These are phyloP conservation scores for Dascyllus trimaculatus DNA, from an alignment of 2,113 vertebrate genomes.

Conservation along the genomic window DNA sequence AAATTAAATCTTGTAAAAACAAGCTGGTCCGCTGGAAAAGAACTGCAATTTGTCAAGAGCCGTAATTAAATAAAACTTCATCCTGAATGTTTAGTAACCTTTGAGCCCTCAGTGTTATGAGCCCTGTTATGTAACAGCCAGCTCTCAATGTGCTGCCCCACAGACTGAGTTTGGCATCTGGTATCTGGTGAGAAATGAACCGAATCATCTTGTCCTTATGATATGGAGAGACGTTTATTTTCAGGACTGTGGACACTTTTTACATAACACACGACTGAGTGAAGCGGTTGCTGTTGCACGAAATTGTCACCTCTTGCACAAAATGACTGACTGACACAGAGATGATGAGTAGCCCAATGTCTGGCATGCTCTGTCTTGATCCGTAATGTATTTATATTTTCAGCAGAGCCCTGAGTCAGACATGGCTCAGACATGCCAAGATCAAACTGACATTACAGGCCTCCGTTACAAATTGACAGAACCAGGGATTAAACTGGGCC, in stretches of 20 bases:
- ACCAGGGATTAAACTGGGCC: background rate
- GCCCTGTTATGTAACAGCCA: background rate
- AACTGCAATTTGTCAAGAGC: background rate
- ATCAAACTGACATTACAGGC: conserved; percentile 21
- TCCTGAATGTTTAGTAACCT: conserved; percentile 9
- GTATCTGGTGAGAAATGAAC: background rate
- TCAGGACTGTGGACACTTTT: background rate
- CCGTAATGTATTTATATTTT: conserved; percentile 54
- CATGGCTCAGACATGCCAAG: conserved; percentile 18
- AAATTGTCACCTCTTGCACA: conserved; percentile 23
- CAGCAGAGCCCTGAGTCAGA: conserved; percentile 19
- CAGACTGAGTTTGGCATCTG: background rate
- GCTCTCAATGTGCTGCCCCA: background rate
- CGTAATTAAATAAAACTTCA: conserved; percentile 18
- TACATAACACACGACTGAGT: conserved; percentile 6
- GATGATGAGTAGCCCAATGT: conserved; percentile 17
- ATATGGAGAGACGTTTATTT: background rate
- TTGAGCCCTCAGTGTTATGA: conserved; percentile 9
- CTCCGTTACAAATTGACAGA: conserved; percentile 13
- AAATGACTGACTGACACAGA: conserved; percentile 23
- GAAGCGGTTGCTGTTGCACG: background rate
- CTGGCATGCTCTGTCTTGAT: conserved; percentile 41
- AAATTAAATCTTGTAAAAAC: conserved; percentile 25
- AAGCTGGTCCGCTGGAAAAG: conserved; percentile 11
- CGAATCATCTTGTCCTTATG: background rate